Evolutionary conservation across 1,140 invertebrate species (phyloP).

Genomic region (Hylaeus volcanicus): DNA sequence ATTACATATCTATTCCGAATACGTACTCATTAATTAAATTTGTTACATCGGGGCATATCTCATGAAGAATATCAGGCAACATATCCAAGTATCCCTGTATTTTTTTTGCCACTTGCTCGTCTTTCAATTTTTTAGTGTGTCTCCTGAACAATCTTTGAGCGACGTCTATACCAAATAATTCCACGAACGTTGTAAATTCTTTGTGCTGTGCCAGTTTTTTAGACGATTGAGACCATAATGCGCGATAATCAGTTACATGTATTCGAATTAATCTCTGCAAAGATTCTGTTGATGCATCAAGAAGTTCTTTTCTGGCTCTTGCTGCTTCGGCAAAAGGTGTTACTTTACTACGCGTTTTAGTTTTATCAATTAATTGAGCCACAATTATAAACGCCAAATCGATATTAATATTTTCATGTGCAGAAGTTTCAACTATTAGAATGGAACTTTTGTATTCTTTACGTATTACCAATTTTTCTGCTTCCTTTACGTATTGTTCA

Average conservation of each 20-base stretch:
- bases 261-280: slow-evolving; percentile 91
- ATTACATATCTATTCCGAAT: background rate
- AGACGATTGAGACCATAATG: slow-evolving; percentile 91
- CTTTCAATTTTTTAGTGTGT: slow-evolving; percentile 92
- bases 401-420: slow-evolving; percentile 98
- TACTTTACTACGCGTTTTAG: slow-evolving; percentile 84
- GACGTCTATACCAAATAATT: slow-evolving; percentile 93
- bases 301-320: slow-evolving; percentile 90
- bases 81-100: slow-evolving; percentile 91
- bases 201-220: slow-evolving; percentile 93
- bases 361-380: slow-evolving; percentile 94
- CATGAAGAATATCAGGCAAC: slow-evolving; percentile 89
- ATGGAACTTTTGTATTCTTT: slow-evolving; percentile 96
- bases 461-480: slow-evolving; percentile 91
- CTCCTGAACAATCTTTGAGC: slow-evolving; percentile 90
- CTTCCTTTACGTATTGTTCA: slow-evolving; percentile 93
- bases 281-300: slow-evolving; percentile 93
- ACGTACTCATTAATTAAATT: slow-evolving; percentile 87
- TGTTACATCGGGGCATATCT: slow-evolving; percentile 91
- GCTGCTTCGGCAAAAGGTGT: slow-evolving; percentile 92
- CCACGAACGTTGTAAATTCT: slow-evolving; percentile 95
- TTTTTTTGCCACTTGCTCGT: slow-evolving; percentile 91
- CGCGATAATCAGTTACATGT: slow-evolving; percentile 91
- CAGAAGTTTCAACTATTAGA: slow-evolving; percentile 95
- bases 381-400: slow-evolving; percentile 95